Conservation (phyloP, 2,888 invertebrate species). For the Monochamus alternatus region DNA sequence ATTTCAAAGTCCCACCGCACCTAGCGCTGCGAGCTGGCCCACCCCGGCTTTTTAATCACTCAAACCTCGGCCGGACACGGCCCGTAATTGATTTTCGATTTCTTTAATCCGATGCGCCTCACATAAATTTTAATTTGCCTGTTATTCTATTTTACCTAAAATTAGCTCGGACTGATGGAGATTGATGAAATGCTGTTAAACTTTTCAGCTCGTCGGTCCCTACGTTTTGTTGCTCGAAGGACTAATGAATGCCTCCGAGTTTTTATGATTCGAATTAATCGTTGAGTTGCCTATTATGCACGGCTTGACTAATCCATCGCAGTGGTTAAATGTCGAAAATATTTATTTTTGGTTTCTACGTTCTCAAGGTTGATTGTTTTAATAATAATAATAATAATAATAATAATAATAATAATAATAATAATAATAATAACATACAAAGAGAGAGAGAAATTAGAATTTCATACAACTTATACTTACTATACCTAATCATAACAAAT, state of each 20-base stretch:
- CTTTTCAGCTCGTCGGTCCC: background rate
- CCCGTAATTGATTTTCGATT: conserved; percentile 58
- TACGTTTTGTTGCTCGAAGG: background rate
- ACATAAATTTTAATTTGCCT: conserved; percentile 53
- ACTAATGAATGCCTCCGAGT: background rate
- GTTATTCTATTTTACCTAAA: conserved; percentile 47
- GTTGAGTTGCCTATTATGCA: background rate
- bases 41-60: conserved; percentile 56
- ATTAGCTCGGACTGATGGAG: conserved; percentile 47
- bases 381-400: too few species aligned
- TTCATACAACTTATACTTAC: too few species aligned
- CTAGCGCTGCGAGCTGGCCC: conserved; percentile 17
- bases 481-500: too few species aligned
- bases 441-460: too few species aligned
- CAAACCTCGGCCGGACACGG: conserved; percentile 53
- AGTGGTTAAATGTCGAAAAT: too few species aligned
- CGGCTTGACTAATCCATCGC: background rate
- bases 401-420: too few species aligned
- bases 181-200: conserved; percentile 39
- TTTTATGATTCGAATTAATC: conserved; percentile 5
- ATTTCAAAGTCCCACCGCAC: conserved; percentile 9
- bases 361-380: too few species aligned
- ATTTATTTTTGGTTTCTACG: too few species aligned
- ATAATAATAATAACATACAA: too few species aligned
- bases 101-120: conserved; percentile 52